Conservation (phyloP, 2,113 vertebrate genomes). For the Gorsachius goisagi region DNA sequence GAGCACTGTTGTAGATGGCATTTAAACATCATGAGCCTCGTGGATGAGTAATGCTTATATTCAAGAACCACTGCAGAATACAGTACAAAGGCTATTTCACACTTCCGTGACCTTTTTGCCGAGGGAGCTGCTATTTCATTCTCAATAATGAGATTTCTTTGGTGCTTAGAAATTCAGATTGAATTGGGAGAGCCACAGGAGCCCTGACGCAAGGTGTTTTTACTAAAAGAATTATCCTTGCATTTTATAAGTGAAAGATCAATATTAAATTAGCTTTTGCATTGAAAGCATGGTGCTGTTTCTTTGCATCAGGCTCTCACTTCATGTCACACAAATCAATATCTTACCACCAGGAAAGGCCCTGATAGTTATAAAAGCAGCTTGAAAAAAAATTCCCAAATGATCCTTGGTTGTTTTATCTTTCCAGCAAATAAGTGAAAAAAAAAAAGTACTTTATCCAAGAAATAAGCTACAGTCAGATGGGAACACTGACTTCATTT, state of each 20-base stretch:
- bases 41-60: not conserved
- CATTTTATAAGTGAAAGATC: not conserved
- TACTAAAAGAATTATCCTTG: not conserved
- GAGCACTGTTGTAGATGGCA: not conserved
- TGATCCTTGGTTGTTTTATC: not conserved
- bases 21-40: conserved; percentile 33
- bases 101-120: not conserved
- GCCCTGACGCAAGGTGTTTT: not conserved
- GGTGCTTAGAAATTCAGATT: conserved; percentile 30
- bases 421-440: not conserved
- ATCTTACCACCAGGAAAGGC: not conserved
- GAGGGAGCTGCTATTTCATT: conserved; percentile 23
- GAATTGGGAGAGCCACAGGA: not conserved
- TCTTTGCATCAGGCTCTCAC: not conserved
- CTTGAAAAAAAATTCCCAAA: not conserved
- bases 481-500: not conserved
- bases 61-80: not conserved
- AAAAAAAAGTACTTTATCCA: not conserved
- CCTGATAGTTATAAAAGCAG: not conserved
- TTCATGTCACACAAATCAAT: not conserved
- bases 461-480: not conserved
- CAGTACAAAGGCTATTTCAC: conserved; percentile 21
- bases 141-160: conserved; percentile 31
- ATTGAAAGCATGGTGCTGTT: not conserved
- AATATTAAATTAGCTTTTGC: conserved; percentile 8